phyloP scores from a whole-genome alignment of 2,113 vertebrate species.

The Steatornis caripensis region DNA sequence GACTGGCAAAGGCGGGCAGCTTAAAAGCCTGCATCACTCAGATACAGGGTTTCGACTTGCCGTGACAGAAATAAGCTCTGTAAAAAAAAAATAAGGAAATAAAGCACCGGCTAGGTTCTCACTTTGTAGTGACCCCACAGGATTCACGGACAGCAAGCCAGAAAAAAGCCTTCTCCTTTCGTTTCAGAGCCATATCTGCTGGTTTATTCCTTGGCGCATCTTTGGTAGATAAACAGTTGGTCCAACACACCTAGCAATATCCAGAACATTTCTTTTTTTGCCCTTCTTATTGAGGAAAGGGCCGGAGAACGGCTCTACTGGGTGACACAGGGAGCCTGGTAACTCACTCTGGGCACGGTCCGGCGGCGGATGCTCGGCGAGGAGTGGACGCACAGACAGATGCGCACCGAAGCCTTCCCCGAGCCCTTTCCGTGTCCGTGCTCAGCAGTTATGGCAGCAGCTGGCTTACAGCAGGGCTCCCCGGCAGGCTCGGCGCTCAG shows the following conservation, averaged over 20 bases:
- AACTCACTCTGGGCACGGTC: fast-evolving
- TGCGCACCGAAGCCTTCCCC: fast-evolving
- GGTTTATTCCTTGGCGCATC: neutral
- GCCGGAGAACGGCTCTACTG: fast-evolving
- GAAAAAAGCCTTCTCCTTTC: neutral
- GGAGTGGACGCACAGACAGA: fast-evolving
- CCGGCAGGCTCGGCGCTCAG: neutral
- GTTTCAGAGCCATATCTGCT: neutral
- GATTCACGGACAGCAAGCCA: fast-evolving
- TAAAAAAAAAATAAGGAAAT: too few species aligned
- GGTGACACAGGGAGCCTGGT: neutral
- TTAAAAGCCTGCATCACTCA: neutral
- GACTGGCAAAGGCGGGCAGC: neutral
- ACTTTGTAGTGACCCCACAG: neutral
- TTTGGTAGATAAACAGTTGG: fast-evolving
- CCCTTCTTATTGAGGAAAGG: neutral
- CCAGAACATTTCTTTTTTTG: too few species aligned
- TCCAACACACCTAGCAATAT: fast-evolving
- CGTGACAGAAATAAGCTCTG: neutral
- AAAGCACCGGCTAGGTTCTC: neutral
- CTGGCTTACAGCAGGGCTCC: neutral
- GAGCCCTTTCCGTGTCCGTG: neutral
- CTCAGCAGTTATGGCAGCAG: fast-evolving
- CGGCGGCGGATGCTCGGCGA: fast-evolving
- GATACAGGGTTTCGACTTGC: neutral